Evolutionary conservation across 2,113 vertebrate genomes (phyloP), one percentile per base, ranked within the genome.

Genomic region (Amblyopsis rosae): DNA sequence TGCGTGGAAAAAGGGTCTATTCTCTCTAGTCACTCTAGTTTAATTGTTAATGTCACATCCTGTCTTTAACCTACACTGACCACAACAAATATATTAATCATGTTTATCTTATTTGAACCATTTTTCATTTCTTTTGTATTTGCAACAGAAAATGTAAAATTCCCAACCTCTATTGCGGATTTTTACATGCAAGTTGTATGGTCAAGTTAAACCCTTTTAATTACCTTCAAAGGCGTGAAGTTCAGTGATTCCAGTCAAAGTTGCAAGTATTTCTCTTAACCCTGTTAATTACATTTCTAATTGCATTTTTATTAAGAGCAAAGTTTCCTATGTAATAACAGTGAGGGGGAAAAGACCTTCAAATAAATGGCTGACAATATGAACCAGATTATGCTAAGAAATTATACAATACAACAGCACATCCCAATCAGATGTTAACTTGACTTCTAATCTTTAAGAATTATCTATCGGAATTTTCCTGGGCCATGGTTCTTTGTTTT

Each of bases 221-320:
- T 76, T 76, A 85, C 59, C 57, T 70, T 64, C 33, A 45, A 58
- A 70, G 47, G 12, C 49, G 48, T 35, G 10, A 56, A 73, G 72
- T 70, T 74, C 63, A 62, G 17, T 55, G 9, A 48, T 47, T 66
- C 55, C 75, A 69, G 74, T 77, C 82, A 76, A 49, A 65, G 65
- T 69, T 19, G 67, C 62, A 3, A 11, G 61, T 60, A 69, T 65
- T 70, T 75, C 69, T 33, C 62, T 82, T 79, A 62, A 62, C 32
- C 13, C 50, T 54, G 41, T 62, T 70, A 62, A 70, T 70, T 70
- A 55, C 46, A 55, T 19, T 61, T 41, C 56, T 80, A 82, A 86
- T 86, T 82, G 79, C 67, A 67, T 81, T 86, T 81, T 82, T 82
- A 83, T 82, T 67, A 65, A 65, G 66, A 82, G 81, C 73, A 84